Percentiles rank a stretch among this genome's conserved stretches.
Evolutionary conservation across 1,140 invertebrate genomes (phyloP).

Genomic region (Eulimnadia texana): DNA sequence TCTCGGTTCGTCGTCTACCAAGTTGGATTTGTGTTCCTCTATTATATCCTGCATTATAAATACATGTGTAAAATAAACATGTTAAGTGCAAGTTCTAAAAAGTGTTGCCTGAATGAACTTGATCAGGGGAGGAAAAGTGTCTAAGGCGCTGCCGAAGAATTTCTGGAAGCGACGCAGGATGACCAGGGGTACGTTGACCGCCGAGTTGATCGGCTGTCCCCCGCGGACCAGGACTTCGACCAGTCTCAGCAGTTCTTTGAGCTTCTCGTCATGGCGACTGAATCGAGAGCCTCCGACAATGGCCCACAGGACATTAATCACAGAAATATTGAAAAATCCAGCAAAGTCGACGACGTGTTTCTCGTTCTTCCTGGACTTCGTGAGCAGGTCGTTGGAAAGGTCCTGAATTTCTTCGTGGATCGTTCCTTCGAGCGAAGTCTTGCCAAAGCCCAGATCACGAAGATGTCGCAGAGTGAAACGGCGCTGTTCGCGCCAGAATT

Average conservation of each 20-base stretch:
- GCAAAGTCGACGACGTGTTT: conserved; percentile 5
- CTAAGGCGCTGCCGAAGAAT: not conserved
- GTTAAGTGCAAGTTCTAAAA: not conserved
- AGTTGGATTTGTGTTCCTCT: not conserved
- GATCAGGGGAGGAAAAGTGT: not conserved
- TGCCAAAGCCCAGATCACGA: conserved; percentile 20
- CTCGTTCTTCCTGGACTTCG: not conserved
- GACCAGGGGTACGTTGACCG: not conserved
- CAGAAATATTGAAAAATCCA: conserved; percentile 1
- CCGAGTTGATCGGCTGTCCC: not conserved
- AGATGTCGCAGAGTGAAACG: conserved; percentile 19
- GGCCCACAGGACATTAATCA: conserved; percentile 13
- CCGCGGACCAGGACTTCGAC: not conserved
- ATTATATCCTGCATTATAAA: not conserved
- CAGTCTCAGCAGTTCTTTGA: not conserved
- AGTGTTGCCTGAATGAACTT: not conserved
- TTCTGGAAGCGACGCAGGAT: not conserved
- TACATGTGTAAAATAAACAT: not conserved
- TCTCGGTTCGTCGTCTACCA: not conserved
- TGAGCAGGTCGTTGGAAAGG: conserved; percentile 9
- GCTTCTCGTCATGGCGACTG: not conserved
- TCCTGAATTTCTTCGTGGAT: conserved; percentile 19
- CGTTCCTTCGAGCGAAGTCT: conserved; percentile 17
- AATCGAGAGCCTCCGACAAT: conserved; percentile 1
- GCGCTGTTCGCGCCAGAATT: conserved; percentile 19